Base-by-base conservation (phyloP, 2,113 vertebrate genomes). In the Aegotheles bennettii region DNA sequence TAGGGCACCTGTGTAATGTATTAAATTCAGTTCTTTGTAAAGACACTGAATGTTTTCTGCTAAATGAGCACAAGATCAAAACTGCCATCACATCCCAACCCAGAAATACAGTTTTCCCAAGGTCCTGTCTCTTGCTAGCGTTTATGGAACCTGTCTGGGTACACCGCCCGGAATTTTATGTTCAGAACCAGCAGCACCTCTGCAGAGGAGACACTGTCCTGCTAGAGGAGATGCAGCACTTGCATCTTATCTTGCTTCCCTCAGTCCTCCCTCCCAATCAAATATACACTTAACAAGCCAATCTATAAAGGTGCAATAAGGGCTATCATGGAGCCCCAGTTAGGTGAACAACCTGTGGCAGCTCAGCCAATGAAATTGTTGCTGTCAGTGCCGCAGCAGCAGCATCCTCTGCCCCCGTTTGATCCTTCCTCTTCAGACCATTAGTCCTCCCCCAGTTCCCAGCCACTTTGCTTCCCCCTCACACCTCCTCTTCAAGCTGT, bases 321-420 rank as follows among this genome's bases (percentile, higher is more conserved):
- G 28, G 36, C 18, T 35, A 31, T 28, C 1, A 0, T 29, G 42
- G 9, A 81, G 28, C 31, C 40, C 16, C 0, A 0, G 5, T 42
- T 11, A 60, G 19, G 48, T 54, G 54, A 65, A 5, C 0, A 0
- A n/a, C 28, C 15, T 47, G 23, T 12, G 13, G 14, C 36, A 91
- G 76, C 31, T 74, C n/a, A 84, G 23, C 17, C 18, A 51, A 0
- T 51, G 14, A 6, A 77, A 71, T 7, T n/a, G 28, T 2, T 61
- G 31, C 73, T 89, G 45, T 13, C n/a, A 36, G 36, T 24, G 31
- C 31, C 45, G 93, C 19, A 48, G n/a, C 53, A 80, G 29, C 26
- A 83, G 17, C n/a, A n/a, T n/a, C 38, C 25, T 68, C 57, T 89
- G 25, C 9, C 45, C 57, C 68, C 80, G 18, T 36, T 38, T 3